Base-by-base conservation (phyloP, 2,888 invertebrate genomes). In the Dasysyrphus albostriatus region DNA sequence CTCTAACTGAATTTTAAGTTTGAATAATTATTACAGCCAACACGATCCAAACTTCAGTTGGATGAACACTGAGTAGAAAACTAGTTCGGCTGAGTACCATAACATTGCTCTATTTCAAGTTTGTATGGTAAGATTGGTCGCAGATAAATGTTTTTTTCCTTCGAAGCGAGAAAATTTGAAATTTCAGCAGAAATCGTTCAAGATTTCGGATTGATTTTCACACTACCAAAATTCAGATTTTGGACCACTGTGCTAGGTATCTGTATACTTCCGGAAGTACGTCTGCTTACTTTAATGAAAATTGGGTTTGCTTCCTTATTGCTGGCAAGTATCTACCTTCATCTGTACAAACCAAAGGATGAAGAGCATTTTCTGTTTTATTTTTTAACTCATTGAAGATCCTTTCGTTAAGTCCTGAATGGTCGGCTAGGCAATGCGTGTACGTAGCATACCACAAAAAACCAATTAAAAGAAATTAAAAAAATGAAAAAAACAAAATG, bases 391-490 rank as follows among this genome's bases (percentile, higher is more conserved):
- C n/a, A 49, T 24, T 54, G 12, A 39, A 70, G 32, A 29, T 16
- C 9, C n/a, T 16, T 16, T 47, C 8, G 47, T 70, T 39, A 63
- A 44, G 42, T 54, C 56, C 54, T 39, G 37, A 24, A 29, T 24
- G 42, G 39, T 34, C 10, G 51, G 54, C 37, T 16, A 44, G 24
- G 54, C 77, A 47, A 59, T 79, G 83, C 70, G 79, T 76, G 67
- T 67, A 72, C 54, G 51, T 47, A 47, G 24, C 12, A 59, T 39
- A 24, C 44, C 56, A 65, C 69, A 81, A 67, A 74, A 85, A 81
- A 76, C 44, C 76, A 84, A 84, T 80, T 80, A 80, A 42, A 80
- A 76, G 73, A 77, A 44, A 47, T 19, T 54, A 12, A 42, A 73
- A 49, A 76, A 59, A 19, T 12, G 1, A 9, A 9, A 16, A 51